phyloP scores from a whole-genome alignment of 1,140 invertebrate species.

The Cotesia vestalis region DNA sequence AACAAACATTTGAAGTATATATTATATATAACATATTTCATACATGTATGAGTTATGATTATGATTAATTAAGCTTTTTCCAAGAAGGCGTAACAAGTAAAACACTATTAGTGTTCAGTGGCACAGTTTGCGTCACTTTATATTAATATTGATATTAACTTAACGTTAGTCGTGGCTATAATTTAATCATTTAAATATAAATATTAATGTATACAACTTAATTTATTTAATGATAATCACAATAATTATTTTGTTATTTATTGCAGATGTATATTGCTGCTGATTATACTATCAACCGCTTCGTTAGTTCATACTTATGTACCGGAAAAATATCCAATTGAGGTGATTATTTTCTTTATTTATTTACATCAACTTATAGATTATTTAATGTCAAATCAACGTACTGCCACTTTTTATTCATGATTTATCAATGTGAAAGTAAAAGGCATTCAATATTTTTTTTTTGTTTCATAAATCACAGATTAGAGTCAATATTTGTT shows the following conservation, averaged over 20 bases:
- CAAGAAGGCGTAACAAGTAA: slow-evolving; percentile 59
- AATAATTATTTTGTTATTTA: slow-evolving; percentile 35
- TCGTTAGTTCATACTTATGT: slow-evolving; percentile 49
- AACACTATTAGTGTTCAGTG: slow-evolving; percentile 59
- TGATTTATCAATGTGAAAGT: no score
- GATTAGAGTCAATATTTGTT: no score
- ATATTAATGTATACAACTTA: slow-evolving; percentile 28
- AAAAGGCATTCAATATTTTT: no score
- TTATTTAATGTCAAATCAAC: no score
- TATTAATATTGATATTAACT: slow-evolving; percentile 12
- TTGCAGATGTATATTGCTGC: slow-evolving; percentile 55
- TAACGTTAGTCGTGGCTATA: neutral
- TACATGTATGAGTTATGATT: slow-evolving; percentile 21
- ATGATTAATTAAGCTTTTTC: slow-evolving; percentile 62
- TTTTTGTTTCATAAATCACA: no score
- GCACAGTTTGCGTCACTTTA: slow-evolving; percentile 51
- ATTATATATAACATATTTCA: slow-evolving; percentile 15
- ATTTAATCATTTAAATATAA: neutral
- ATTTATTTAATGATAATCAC: no score
- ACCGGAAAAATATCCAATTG: slow-evolving; percentile 59
- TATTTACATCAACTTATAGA: no score
- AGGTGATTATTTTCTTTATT: slow-evolving; percentile 48
- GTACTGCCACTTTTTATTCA: no score
- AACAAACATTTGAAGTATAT: slow-evolving; percentile 28
- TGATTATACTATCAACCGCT: slow-evolving; percentile 49